These are phyloP conservation scores for Coenonympha glycerion DNA, from an alignment of 2,888 invertebrate species.

Conservation along the genomic window DNA sequence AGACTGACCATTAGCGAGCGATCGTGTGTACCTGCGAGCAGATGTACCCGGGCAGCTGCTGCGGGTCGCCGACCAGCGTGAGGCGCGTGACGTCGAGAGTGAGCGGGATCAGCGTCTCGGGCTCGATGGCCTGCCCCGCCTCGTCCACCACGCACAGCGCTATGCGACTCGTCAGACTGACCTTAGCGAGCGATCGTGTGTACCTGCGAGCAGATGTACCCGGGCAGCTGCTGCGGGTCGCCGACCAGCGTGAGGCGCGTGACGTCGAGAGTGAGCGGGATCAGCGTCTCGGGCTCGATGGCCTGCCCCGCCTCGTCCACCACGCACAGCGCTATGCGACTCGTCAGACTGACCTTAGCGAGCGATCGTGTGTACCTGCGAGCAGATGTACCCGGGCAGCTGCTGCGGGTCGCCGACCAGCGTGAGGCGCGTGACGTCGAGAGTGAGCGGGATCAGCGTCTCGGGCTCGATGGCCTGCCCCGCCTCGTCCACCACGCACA, in stretches of 20 bases:
- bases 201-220: constrained; percentile 73
- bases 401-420: constrained; percentile 93
- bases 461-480: constrained; percentile 91
- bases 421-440: constrained; percentile 83
- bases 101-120: constrained; percentile 87
- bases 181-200: not conserved
- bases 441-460: constrained; percentile 84
- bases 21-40: constrained; percentile 16
- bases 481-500: constrained; percentile 92
- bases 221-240: constrained; percentile 89
- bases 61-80: constrained; percentile 90
- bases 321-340: too few species aligned
- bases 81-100: constrained; percentile 83
- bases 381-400: constrained; percentile 83
- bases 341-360: too few species aligned
- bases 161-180: too few species aligned
- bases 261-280: constrained; percentile 85
- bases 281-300: constrained; percentile 86
- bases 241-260: constrained; percentile 88
- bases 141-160: constrained; percentile 92
- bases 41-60: constrained; percentile 88
- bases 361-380: not conserved
- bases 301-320: constrained; percentile 93
- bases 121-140: constrained; percentile 90
- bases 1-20: too few species aligned